Evolutionary conservation across 2,113 vertebrate species (phyloP), one percentile per base, ranked within the genome.

Genomic region (Mustela lutreola): DNA sequence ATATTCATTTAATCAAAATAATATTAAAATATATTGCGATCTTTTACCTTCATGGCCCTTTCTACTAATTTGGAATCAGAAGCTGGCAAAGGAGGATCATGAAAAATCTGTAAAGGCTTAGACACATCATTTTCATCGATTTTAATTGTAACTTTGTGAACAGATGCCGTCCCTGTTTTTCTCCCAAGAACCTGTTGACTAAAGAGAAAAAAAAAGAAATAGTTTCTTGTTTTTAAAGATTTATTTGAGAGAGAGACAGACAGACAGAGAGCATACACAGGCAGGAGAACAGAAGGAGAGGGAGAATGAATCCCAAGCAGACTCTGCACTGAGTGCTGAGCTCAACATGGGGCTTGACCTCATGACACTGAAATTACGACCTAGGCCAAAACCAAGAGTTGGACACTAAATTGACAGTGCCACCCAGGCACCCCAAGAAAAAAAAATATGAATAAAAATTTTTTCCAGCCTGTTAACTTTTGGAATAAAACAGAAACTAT

Each of bases 111-210:
- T 96, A 99, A 99, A 97, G 99, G 99, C 98, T 99, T 99, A 24
- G 99, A 99, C 96, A 99, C 99, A 98, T 99, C 99, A 16, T 98
- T 98, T 96, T 99, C 99, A 92, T 99, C 99, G 62, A 99, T 99
- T 98, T 99, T 99, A 98, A 99, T 99, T 45, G 99, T 99, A 98
- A 99, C 99, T 98, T 99, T 99, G 98, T 99, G 99, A 90, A 99
- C 99, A 84, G 99, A 99, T 0, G 99, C 99, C 0, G 99, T 99
- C 26, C 99, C 99, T 0, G 99, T 99, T 99, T 99, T 99, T 97
- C 99, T 99, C 79, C 99, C 99, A 98, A 99, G 99, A 95, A 99
- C 99, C 98, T 99, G 99, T 98, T 99, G 99, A 98, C 99, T 99
- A 98, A 58, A 98, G 95, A 98, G 56, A 96, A 94, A n/a, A 70